Evolutionary conservation across 1,140 invertebrate species (phyloP).

Genomic region (Centruroides sculpturatus): DNA sequence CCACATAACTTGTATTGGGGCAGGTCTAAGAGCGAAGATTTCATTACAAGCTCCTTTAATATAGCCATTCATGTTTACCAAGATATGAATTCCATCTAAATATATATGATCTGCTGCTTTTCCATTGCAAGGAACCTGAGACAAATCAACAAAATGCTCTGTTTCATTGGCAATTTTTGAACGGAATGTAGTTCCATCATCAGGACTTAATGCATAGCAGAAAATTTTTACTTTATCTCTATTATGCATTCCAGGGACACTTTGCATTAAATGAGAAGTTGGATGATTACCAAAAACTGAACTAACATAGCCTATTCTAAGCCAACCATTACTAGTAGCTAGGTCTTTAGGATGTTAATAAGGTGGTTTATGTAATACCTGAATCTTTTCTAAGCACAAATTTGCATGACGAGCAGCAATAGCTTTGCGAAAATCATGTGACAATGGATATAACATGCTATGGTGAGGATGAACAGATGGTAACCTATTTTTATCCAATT

Average conservation of each 20-base stretch:
- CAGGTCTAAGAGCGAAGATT: conserved; percentile 91
- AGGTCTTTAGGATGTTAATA: conserved; percentile 54
- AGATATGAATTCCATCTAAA: conserved; percentile 86
- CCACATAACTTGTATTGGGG: conserved; percentile 98
- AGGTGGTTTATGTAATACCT: conserved; percentile 66
- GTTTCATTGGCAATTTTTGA: conserved; percentile 83
- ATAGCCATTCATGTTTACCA: conserved; percentile 99
- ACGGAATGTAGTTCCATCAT: conserved; percentile 96
- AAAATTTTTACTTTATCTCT: conserved; percentile 74
- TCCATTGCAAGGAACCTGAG: conserved; percentile 75
- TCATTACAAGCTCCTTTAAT: conserved; percentile 97
- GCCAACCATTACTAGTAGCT: conserved; percentile 33
- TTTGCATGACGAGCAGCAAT: conserved; percentile 93
- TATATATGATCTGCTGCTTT: conserved; percentile 92
- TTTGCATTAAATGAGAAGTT: conserved; percentile 99
- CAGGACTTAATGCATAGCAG: conserved; percentile 90
- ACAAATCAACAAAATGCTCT: conserved; percentile 94
- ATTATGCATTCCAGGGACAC: conserved; percentile 92
- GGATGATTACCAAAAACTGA: conserved; percentile 99
- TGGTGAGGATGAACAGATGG: conserved; percentile 99
- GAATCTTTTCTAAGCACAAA: conserved; percentile 91
- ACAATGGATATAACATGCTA: conserved; percentile 96
- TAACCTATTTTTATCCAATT: conserved; percentile 83
- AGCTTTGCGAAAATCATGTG: conserved; percentile 82
- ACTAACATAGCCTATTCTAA: conserved; percentile 92